These are phyloP conservation scores for Hippocampus zosterae DNA, from an alignment of 2,113 vertebrate genomes.

Conservation along the genomic window DNA sequence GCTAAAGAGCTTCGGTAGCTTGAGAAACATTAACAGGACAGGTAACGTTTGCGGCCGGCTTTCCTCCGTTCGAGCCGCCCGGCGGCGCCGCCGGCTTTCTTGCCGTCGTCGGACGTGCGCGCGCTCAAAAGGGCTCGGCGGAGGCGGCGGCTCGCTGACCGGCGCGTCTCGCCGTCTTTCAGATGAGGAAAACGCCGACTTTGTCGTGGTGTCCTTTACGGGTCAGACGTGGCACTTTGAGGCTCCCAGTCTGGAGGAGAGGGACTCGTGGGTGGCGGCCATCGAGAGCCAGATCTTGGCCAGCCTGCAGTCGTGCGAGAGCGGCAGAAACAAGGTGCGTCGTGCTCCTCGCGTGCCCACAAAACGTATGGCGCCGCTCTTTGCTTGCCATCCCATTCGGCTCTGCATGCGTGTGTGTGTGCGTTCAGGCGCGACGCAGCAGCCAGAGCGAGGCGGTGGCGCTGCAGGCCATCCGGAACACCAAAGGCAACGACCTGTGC, in stretches of 20 bases:
- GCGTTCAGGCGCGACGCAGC: constrained; percentile 84
- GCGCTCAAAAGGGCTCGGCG: background rate
- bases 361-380: too few relatives aligned
- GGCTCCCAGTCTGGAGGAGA: constrained; percentile 86
- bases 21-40: constrained; percentile 99
- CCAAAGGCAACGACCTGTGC: constrained; percentile 89
- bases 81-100: too few relatives aligned
- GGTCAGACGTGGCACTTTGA: constrained; percentile 98
- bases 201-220: constrained; percentile 90
- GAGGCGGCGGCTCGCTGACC: too few relatives aligned
- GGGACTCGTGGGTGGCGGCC: constrained; percentile 91
- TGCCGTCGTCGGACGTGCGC: constrained; percentile 3
- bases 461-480: constrained; percentile 89
- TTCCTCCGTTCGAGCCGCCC: constrained; percentile 18
- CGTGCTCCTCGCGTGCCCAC: too few relatives aligned
- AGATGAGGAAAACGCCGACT: constrained; percentile 93
- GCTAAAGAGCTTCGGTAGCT: constrained; percentile 99
- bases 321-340: constrained; percentile 90
- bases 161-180: constrained; percentile 24
- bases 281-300: constrained; percentile 97
- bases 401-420: too few relatives aligned
- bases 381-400: too few relatives aligned
- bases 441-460: constrained; percentile 95
- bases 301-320: constrained; percentile 93
- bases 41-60: constrained; percentile 74